Evolutionary conservation across 2,888 invertebrate genomes (phyloP).

Genomic region (Cephus nigrinus): DNA sequence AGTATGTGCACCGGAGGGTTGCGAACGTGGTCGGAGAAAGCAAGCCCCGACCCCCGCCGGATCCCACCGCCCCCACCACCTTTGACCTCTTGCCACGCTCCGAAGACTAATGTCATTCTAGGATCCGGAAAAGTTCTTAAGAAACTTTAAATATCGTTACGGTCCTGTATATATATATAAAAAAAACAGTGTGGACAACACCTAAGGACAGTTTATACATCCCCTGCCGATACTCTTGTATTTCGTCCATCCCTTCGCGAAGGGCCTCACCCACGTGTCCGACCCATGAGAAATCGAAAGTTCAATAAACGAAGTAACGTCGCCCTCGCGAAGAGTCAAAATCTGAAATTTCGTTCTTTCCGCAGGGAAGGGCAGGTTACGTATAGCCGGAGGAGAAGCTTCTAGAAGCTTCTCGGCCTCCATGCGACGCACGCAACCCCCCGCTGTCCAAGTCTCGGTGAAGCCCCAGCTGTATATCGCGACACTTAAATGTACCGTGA

Average conservation of each 20-base stretch:
- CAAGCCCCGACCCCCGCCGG: slow-evolving; percentile 1
- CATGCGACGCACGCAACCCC: slow-evolving; percentile 35
- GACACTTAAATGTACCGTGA: slow-evolving; percentile 39
- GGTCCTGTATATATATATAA: not conserved
- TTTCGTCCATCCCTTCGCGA: not conserved
- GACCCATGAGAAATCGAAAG: not conserved
- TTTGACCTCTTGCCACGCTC: not conserved
- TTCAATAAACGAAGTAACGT: not conserved
- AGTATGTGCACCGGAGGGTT: slow-evolving; percentile 44
- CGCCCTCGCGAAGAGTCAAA: not conserved
- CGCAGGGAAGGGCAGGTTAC: not conserved
- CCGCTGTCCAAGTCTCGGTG: slow-evolving; percentile 32
- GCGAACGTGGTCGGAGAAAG: slow-evolving; percentile 37
- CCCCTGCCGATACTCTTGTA: not conserved
- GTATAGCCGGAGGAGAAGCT: slow-evolving; percentile 13
- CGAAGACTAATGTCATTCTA: not conserved
- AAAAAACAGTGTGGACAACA: not conserved
- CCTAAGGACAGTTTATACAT: not conserved
- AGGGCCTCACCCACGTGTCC: no score
- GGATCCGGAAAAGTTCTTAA: not conserved
- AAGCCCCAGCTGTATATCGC: slow-evolving; percentile 36
- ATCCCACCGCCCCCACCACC: not conserved
- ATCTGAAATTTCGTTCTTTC: not conserved
- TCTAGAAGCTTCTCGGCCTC: no score
- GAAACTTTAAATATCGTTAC: not conserved